Evolutionary conservation across 2,888 invertebrate species (phyloP).

Genomic region (Craniophora ligustri): DNA sequence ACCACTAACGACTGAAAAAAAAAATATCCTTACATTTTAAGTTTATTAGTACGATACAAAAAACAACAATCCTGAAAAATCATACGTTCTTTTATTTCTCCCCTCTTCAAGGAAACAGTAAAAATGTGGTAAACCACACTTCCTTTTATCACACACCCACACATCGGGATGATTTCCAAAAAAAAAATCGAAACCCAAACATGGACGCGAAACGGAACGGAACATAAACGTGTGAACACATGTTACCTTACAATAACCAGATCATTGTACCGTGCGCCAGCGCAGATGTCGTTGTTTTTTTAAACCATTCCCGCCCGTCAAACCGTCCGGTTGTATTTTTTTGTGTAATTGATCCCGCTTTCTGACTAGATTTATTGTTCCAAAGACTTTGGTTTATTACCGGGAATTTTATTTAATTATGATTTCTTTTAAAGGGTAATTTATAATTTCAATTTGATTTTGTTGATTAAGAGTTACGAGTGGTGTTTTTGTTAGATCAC

Average conservation of each 20-base stretch:
- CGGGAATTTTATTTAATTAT: constrained; percentile 27
- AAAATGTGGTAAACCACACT: constrained; percentile 16
- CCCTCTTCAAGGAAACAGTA: too few relatives aligned
- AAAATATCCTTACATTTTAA: too few relatives aligned
- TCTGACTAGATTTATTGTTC: constrained; percentile 29
- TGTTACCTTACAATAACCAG: constrained; percentile 72
- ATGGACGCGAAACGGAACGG: constrained; percentile 35
- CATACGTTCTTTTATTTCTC: too few relatives aligned
- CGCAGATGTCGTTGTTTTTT: constrained; percentile 62
- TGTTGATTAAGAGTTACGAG: constrained; percentile 15
- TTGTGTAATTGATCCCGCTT: constrained; percentile 42
- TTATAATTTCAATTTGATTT: constrained; percentile 3
- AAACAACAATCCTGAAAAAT: too few relatives aligned
- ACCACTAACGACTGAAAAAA: too few relatives aligned
- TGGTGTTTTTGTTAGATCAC: constrained; percentile 25
- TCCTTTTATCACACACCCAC: constrained; percentile 12
- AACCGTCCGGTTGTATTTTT: constrained; percentile 43
- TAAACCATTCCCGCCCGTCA: constrained; percentile 17
- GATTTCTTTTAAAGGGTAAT: constrained; percentile 20
- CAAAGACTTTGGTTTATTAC: constrained; percentile 3
- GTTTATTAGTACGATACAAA: too few relatives aligned
- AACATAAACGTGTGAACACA: constrained; percentile 51
- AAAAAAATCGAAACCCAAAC: constrained; percentile 26
- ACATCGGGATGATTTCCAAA: constrained; percentile 25
- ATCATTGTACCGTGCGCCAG: constrained; percentile 62